These are phyloP conservation scores for Hemichromis elongatus DNA, from an alignment of 2,113 vertebrate genomes.

Conservation along the genomic window DNA sequence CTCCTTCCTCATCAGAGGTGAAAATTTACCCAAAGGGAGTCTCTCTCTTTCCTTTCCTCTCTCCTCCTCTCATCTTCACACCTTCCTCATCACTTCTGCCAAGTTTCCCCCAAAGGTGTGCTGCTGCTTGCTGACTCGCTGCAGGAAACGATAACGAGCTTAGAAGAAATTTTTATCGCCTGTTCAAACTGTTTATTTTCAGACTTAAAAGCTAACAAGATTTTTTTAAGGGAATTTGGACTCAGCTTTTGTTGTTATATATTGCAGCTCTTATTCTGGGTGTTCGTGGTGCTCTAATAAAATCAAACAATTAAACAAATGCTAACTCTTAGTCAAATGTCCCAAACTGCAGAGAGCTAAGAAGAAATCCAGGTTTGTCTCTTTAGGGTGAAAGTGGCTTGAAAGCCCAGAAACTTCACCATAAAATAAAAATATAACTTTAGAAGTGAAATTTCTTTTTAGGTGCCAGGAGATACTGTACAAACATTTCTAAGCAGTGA, in stretches of 20 bases:
- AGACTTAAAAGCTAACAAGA: not conserved
- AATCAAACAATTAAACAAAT: not conserved
- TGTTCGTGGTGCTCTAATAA: not conserved
- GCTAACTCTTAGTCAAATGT: not conserved
- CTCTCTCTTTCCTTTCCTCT: not conserved
- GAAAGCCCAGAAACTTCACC: not conserved
- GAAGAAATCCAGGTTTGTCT: not conserved
- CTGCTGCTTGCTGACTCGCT: slow-evolving; percentile 19
- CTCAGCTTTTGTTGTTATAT: not conserved
- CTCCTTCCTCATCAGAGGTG: slow-evolving; percentile 43
- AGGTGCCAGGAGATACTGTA: not conserved
- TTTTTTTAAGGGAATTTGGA: not conserved
- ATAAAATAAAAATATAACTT: not conserved
- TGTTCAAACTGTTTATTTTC: slow-evolving; percentile 38
- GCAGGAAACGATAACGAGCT: slow-evolving; percentile 39
- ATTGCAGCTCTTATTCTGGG: not conserved
- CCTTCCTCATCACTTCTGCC: slow-evolving; percentile 49
- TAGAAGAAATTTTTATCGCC: slow-evolving; percentile 2
- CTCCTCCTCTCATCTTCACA: slow-evolving; percentile 39
- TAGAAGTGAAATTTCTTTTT: not conserved
- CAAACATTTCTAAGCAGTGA: not conserved
- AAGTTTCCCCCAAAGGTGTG: slow-evolving; percentile 51
- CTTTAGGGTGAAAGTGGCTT: not conserved
- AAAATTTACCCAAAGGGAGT: slow-evolving; percentile 52
- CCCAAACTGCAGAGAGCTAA: not conserved